Conservation (phyloP, 2,888 invertebrate genomes). For the Osmoderma eremita region DNA sequence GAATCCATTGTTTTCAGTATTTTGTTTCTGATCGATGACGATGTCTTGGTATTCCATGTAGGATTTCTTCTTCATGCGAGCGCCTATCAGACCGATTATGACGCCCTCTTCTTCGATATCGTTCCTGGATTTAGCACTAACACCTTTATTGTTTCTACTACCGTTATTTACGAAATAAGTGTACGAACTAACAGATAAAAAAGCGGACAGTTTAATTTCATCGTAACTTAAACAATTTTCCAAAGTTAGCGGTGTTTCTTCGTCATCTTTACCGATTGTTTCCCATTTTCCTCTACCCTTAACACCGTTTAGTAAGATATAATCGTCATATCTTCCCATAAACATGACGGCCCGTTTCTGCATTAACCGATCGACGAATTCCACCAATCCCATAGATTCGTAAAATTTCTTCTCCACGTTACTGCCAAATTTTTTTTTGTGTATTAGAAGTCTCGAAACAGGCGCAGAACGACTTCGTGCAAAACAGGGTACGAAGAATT, state of each 20-base stretch:
- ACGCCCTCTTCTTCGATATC: conserved; percentile 62
- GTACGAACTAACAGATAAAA: conserved; percentile 70
- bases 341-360: conserved; percentile 69
- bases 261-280: conserved; percentile 63
- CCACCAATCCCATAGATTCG: conserved; percentile 68
- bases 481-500: conserved; percentile 74
- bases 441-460: conserved; percentile 74
- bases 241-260: conserved; percentile 66
- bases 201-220: conserved; percentile 71
- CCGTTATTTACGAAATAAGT: conserved; percentile 73
- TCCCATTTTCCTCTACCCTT: conserved; percentile 69
- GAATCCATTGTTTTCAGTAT: conserved; percentile 34
- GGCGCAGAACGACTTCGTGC: conserved; percentile 72
- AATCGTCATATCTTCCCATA: conserved; percentile 64
- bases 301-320: conserved; percentile 65
- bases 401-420: conserved; percentile 68
- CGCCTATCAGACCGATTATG: conserved; percentile 67
- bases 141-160: conserved; percentile 66
- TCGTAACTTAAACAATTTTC: conserved; percentile 72
- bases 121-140: conserved; percentile 62
- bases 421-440: conserved; percentile 68
- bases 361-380: conserved; percentile 69
- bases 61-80: conserved; percentile 66
- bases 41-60: conserved; percentile 74
- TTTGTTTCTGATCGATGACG: conserved; percentile 51